These are phyloP conservation scores for Germaria angustata DNA, from an alignment of 2,888 invertebrate species.

Conservation along the genomic window DNA sequence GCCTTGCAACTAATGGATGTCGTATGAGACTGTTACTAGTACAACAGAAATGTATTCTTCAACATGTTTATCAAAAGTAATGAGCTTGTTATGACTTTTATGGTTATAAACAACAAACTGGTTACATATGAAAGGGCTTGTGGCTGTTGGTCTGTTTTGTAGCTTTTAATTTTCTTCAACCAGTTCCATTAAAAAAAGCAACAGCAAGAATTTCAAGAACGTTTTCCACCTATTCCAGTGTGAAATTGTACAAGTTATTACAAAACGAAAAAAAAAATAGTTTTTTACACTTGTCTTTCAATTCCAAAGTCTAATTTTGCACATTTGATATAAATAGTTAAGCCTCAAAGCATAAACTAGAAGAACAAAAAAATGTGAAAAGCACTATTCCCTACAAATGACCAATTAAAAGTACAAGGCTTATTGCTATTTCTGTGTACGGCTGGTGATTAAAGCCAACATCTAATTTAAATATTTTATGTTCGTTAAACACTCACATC, in stretches of 20 bases:
- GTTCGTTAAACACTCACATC: conserved; percentile 32
- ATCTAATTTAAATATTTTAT: conserved; percentile 53
- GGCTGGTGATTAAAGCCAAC: conserved; percentile 24
- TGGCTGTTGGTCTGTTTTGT: conserved; percentile 12
- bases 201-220: conserved; percentile 28
- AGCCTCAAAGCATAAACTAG: neutral
- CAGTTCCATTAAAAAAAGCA: neutral
- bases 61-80: conserved; percentile 65
- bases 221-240: conserved; percentile 34
- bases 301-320: conserved; percentile 1
- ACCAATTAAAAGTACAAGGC: conserved; percentile 52
- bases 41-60: conserved; percentile 37
- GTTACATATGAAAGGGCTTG: conserved; percentile 45
- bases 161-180: neutral
- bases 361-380: neutral
- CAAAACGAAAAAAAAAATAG: neutral
- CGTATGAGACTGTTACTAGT: neutral
- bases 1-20: conserved; percentile 32
- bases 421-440: conserved; percentile 6
- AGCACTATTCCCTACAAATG: conserved; percentile 38
- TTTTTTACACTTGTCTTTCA: conserved; percentile 37
- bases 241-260: conserved; percentile 42
- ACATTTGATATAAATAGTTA: neutral
- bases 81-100: conserved; percentile 67
- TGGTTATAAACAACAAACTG: conserved; percentile 60